A percentile compares a stretch with the other conserved stretches of the same genome.
phyloP scores from a whole-genome alignment of 2,113 vertebrate species.

The Protobothrops mucrosquamatus region DNA sequence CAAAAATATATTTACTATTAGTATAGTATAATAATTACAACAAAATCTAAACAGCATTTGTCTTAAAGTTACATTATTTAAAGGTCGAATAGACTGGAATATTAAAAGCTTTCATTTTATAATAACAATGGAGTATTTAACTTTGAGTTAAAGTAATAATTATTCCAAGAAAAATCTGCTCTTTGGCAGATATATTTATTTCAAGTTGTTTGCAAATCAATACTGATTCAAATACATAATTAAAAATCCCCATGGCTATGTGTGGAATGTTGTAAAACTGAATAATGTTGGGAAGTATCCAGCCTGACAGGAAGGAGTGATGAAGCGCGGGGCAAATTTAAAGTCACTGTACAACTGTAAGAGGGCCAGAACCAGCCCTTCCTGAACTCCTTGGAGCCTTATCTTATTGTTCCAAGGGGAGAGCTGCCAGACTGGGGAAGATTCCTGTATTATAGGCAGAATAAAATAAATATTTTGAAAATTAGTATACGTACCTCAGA shows the following conservation, averaged over 20 bases:
- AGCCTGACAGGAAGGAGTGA: background rate
- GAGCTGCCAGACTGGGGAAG: too few relatives aligned
- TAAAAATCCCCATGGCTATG: background rate
- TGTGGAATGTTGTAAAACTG: background rate
- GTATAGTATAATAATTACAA: background rate
- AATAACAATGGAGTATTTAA: background rate
- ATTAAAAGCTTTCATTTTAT: background rate
- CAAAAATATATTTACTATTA: background rate
- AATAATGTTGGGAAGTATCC: background rate
- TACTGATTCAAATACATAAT: background rate
- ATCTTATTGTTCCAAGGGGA: too few relatives aligned
- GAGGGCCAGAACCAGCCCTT: too few relatives aligned
- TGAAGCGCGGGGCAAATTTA: too few relatives aligned
- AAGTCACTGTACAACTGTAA: too few relatives aligned
- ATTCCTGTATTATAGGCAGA: too few relatives aligned
- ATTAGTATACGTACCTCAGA: too few relatives aligned
- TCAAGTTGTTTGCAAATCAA: background rate
- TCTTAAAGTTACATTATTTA: background rate
- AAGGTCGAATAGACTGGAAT: background rate
- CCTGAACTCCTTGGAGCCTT: too few relatives aligned
- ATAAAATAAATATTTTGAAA: too few relatives aligned
- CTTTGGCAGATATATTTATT: background rate
- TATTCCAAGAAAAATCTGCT: background rate
- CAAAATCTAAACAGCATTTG: background rate
- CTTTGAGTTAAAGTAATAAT: background rate